Evolutionary conservation across 2,888 invertebrate genomes (phyloP).

Genomic region (Heliconius hortense): DNA sequence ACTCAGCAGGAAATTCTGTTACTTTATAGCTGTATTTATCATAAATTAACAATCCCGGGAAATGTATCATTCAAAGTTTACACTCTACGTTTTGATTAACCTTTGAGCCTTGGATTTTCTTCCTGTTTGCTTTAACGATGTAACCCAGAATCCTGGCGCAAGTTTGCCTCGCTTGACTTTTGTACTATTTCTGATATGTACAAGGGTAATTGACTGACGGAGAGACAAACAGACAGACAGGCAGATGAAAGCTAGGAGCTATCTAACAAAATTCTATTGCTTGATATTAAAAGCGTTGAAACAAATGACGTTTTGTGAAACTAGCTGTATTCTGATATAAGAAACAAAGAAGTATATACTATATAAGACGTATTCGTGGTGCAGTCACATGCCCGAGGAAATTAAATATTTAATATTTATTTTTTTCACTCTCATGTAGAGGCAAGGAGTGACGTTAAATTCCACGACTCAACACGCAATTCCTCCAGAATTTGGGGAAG

Average conservation of each 20-base stretch:
- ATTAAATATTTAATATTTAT: too few relatives aligned
- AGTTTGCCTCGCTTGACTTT: conserved; percentile 14
- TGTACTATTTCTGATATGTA: conserved; percentile 8
- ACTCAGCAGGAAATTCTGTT: not conserved
- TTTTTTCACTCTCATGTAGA: too few relatives aligned
- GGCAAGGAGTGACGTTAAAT: too few relatives aligned
- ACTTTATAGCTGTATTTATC: conserved; percentile 15
- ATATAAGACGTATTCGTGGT: too few relatives aligned
- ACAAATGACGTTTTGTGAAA: too few relatives aligned
- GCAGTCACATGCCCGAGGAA: too few relatives aligned
- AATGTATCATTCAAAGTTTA: conserved; percentile 29
- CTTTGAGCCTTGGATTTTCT: conserved; percentile 29
- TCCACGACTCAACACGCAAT: too few relatives aligned
- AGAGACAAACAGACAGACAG: not conserved
- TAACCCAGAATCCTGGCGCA: conserved; percentile 2
- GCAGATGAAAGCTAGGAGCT: not conserved
- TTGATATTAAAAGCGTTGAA: not conserved
- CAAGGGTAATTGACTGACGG: conserved; percentile 2
- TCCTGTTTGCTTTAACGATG: conserved; percentile 30
- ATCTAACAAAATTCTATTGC: not conserved
- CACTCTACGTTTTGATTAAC: conserved; percentile 39
- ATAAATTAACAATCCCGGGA: conserved; percentile 12
- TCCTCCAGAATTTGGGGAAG: too few relatives aligned
- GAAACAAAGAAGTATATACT: too few relatives aligned
- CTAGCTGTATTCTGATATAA: too few relatives aligned